Base-by-base conservation (phyloP, 92 coral and sea anemone species). In the Epizoanthus stellaris region DNA sequence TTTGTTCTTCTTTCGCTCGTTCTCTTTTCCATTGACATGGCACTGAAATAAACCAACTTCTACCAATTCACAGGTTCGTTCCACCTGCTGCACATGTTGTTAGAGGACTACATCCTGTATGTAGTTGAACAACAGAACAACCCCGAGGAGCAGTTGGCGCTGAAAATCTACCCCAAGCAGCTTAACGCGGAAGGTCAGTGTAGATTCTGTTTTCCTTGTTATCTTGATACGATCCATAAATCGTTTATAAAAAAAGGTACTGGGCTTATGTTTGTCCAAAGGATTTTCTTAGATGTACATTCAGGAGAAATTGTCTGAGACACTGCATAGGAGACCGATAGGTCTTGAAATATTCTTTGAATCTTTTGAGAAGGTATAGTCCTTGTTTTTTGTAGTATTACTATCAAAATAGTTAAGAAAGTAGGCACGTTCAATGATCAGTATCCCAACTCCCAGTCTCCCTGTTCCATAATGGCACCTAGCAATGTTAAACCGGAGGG, bases 71-170 rank as follows among this genome's bases (percentile, higher is more conserved):
- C 82, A 97, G 99, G 99, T 75, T 97, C 99, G 36, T 97, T 97
- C 88, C 99, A 97, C 75, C 85, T 97, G 80, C 89, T 97, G 60
- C 99, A 95, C 91, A 97, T 97, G 98, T 91, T 97, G 72, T 89
- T 97, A 36, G 99, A 97, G 65, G 99, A 97, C 66, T 97, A 97
- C 82, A 97, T 97, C 52, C 92, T 97, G 61, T 97, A 94, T 76
- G 93, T 89, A 52, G 97, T 97, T n/a, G 99, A 97, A 77, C 93
- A 94, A 83, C 98, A 94, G 76, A 94, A 93, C 87, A 92, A 75
- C 68, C 87, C 92, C 5, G 98, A 94, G 15, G 98, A 94, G 61
- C 86, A 80, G 25, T 73, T 90, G 72, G 76, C 80, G 39, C 73
- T 73, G 60, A 52, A 85, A 21, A 57, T 85, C 45, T 73, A 56